Base-by-base conservation (phyloP, 2,113 vertebrate genomes). In the Megaleporinus macrocephalus region DNA sequence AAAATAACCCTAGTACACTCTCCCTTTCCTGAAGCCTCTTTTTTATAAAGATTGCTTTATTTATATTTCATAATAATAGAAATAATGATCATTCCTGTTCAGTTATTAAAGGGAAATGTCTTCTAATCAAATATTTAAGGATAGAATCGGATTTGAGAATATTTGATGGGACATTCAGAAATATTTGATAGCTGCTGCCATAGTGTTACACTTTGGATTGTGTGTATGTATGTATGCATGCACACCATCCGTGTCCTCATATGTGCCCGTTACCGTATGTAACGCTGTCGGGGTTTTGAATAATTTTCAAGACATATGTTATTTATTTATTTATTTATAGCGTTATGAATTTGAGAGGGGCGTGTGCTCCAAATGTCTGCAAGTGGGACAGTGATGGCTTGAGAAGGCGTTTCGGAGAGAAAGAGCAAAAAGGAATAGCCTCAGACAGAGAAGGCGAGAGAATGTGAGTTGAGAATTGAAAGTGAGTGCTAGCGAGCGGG, bases 401-500 rank as follows among this genome's bases (percentile, higher is more conserved):
- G 20, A 72, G 53, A 24, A 33, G 41, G 0, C n/a, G 57, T 13
- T 26, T 61, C 12, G 10, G 59, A 26, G 13, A 13, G 59, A n/a
- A 85, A 51, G 70, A 65, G n/a, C 20, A 5, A 30, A n/a, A 66
- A 53, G 47, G 49, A 22, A 41, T 20, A 30, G 63, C 63, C n/a
- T 0, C 14, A 7, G 63, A 47, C n/a, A n/a, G 4, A 71, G 49
- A 6, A 29, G 24, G 20, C 3, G 15, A 89, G 78, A 61, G 24
- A 85, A 87, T 89, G 75, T 83, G 30, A 33, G 72, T 70, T 26
- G 12, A 26, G 57, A 61, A 61, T 61, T 61, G 22, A 26, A 61
- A 61, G 22, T 41, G 66, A 44, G 66, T 12, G 36, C 12, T 12
- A 26, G 66, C 13, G 36, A 4, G 66, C 4, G 33, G 0, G 63